Evolutionary conservation across 2,113 vertebrate genomes (phyloP).

Genomic region (Cebus imitator): DNA sequence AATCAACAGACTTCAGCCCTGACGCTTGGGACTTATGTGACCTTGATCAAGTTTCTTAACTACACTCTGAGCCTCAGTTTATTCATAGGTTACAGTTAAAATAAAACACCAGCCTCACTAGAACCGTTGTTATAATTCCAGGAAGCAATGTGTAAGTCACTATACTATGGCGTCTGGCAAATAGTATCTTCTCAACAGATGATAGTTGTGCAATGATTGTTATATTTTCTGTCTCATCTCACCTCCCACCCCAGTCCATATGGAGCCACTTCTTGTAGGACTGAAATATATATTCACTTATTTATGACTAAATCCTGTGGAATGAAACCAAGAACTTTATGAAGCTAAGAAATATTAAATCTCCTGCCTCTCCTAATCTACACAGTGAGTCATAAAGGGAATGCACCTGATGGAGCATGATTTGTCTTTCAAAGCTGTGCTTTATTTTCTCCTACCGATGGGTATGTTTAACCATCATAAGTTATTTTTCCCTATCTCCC

Average conservation of each 20-base stretch:
- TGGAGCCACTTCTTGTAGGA: background rate
- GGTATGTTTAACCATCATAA: background rate
- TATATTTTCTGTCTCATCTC: background rate
- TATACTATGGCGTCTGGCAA: rapidly evolving
- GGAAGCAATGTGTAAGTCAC: rapidly evolving
- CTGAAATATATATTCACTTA: background rate
- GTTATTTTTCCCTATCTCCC: background rate
- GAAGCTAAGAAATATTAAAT: background rate
- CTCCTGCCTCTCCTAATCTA: background rate
- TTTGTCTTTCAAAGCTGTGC: background rate
- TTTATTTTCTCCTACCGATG: background rate
- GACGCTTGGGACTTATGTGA: background rate
- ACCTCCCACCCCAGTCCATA: background rate
- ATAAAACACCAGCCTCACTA: background rate
- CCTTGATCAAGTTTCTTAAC: background rate
- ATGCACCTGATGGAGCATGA: background rate
- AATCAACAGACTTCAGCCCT: background rate
- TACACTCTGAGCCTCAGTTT: background rate
- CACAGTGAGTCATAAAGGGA: background rate
- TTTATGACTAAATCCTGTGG: background rate
- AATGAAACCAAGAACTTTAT: background rate
- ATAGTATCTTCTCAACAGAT: rapidly evolving
- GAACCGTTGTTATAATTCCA: background rate
- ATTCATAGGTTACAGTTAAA: background rate
- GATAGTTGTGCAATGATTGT: rapidly evolving